Conservation (phyloP, 2,888 invertebrate genomes). For the Fragum whitleyi region DNA sequence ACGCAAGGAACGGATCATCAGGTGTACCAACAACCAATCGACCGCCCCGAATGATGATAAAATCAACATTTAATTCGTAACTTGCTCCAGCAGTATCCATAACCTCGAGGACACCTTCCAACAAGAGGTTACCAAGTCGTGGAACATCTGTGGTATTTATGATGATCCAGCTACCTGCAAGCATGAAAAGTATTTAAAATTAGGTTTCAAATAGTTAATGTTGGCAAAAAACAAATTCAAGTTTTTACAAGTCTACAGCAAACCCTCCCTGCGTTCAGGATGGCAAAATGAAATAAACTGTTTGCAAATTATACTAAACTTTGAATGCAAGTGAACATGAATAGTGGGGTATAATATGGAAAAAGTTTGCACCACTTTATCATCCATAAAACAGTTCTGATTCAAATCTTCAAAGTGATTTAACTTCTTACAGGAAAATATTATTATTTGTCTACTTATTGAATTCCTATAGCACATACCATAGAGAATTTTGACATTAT, state of each 20-base stretch:
- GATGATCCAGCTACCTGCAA: conserved; percentile 70
- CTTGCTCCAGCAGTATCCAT: conserved; percentile 56
- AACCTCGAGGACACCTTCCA: conserved; percentile 71
- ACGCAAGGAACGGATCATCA: conserved; percentile 63
- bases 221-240: no score
- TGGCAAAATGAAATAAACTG: no score
- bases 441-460: no score
- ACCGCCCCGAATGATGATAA: conserved; percentile 72
- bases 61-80: conserved; percentile 64
- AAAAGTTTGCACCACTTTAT: no score
- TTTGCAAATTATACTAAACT: no score
- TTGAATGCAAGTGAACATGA: background rate
- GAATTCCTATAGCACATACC: conserved; percentile 48
- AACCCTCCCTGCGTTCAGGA: no score
- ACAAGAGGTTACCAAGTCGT: conserved; percentile 60
- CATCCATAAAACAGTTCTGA: no score
- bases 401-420: no score
- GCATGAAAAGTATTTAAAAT: background rate
- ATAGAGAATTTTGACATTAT: conserved; percentile 53
- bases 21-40: conserved; percentile 71
- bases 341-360: no score
- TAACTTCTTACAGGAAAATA: no score
- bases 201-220: no score
- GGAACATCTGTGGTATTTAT: conserved; percentile 62
- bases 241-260: background rate